Percentiles rank a stretch among this genome's conserved stretches.
Conservation (phyloP, 2,888 invertebrate genomes). For the Latrodectus elegans region DNA sequence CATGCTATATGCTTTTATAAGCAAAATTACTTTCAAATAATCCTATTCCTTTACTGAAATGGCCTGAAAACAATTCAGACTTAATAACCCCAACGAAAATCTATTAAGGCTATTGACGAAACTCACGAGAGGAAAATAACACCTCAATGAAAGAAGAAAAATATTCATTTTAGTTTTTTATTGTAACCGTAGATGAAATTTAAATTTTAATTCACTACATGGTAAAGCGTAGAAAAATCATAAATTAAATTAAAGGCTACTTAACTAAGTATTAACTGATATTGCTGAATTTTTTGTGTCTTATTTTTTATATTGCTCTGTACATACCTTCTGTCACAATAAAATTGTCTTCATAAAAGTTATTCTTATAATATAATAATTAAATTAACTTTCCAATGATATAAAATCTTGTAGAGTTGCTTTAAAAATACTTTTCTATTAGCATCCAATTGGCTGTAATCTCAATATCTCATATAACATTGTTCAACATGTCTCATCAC, state of each 20-base stretch:
- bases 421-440: too few relatives aligned
- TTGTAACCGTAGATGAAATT: slow-evolving; percentile 9
- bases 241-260: neutral
- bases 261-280: slow-evolving; percentile 10
- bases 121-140: neutral
- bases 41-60: neutral
- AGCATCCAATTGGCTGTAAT: too few relatives aligned
- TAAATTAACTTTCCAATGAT: too few relatives aligned
- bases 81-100: neutral
- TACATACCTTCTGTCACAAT: too few relatives aligned
- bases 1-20: neutral
- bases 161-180: slow-evolving; percentile 11
- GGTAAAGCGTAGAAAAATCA: neutral
- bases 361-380: too few relatives aligned
- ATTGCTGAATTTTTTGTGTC: neutral
- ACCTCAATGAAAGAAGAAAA: neutral
- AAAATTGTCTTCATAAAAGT: too few relatives aligned
- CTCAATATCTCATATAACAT: too few relatives aligned
- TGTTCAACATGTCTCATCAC: too few relatives aligned
- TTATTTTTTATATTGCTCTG: neutral
- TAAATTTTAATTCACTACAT: neutral
- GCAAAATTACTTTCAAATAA: neutral
- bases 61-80: neutral
- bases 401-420: too few relatives aligned
- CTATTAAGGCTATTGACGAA: neutral